A percentile compares a stretch with the other conserved stretches of the same genome.
phyloP scores from a whole-genome alignment of 2,888 invertebrate species.

The Tenthredo amoena region DNA sequence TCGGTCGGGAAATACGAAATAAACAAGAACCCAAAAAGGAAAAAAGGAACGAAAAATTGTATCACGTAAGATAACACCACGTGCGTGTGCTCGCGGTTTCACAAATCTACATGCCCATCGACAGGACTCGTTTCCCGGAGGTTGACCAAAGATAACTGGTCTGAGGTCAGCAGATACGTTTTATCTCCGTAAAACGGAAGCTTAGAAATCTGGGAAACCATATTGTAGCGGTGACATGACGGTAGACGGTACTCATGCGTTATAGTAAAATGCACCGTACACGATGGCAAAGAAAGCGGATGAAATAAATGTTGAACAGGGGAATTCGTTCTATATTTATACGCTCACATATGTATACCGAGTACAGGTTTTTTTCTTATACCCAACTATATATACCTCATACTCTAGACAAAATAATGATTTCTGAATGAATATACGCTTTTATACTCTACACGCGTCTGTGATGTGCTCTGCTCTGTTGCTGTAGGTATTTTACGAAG shows the following conservation, averaged over 20 bases:
- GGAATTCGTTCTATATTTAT: conserved; percentile 42
- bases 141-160: background rate
- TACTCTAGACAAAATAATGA: conserved; percentile 29
- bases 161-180: conserved; percentile 28
- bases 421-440: conserved; percentile 30
- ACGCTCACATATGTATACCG: background rate
- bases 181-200: background rate
- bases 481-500: background rate
- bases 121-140: conserved; percentile 5
- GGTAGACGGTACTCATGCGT: background rate
- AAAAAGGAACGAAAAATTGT: background rate
- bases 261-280: conserved; percentile 13
- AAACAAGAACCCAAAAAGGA: conserved; percentile 14
- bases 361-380: background rate
- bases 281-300: conserved; percentile 23
- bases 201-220: background rate
- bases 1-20: conserved; percentile 6
- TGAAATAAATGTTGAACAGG: conserved; percentile 37
- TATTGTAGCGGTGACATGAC: background rate
- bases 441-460: background rate
- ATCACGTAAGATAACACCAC: conserved; percentile 1
- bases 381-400: background rate
- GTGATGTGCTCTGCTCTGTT: background rate
- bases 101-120: conserved; percentile 4
- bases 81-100: background rate